phyloP scores from a whole-genome alignment of 2,113 vertebrate genomes.

The Seriola quinqueradiata region DNA sequence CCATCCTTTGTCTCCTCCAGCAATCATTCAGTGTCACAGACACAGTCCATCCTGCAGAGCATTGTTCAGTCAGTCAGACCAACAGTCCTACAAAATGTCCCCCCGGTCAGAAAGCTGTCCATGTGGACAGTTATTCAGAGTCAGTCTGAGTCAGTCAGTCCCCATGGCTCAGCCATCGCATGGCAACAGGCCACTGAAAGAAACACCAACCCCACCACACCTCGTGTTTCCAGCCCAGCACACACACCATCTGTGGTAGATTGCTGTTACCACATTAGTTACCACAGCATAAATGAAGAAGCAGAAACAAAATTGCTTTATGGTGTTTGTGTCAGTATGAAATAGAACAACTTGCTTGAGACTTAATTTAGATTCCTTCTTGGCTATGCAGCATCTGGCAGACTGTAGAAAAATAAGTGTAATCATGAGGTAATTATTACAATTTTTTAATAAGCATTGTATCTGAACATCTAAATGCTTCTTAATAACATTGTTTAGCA shows the following conservation, averaged over 20 bases:
- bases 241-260: constrained; percentile 64
- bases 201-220: constrained; percentile 42
- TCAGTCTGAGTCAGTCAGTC: constrained; percentile 35
- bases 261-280: constrained; percentile 12
- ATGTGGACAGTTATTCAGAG: constrained; percentile 42
- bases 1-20: not conserved
- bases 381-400: constrained; percentile 22
- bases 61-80: constrained; percentile 11
- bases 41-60: constrained; percentile 4
- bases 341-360: constrained; percentile 14
- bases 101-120: constrained; percentile 27
- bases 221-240: constrained; percentile 62
- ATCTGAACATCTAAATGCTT: not conserved
- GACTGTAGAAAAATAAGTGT: not conserved
- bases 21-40: constrained; percentile 18
- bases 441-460: not conserved
- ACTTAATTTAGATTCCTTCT: constrained; percentile 13
- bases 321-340: constrained; percentile 29
- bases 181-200: constrained; percentile 53
- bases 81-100: constrained; percentile 15
- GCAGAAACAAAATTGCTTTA: constrained; percentile 24
- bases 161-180: constrained; percentile 36
- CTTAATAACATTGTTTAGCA: not conserved
- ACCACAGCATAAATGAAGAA: constrained; percentile 26
- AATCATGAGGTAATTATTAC: not conserved